Conservation (phyloP, 2,797 vertebrate genomes). For the Platyrinchus mystaceus region DNA sequence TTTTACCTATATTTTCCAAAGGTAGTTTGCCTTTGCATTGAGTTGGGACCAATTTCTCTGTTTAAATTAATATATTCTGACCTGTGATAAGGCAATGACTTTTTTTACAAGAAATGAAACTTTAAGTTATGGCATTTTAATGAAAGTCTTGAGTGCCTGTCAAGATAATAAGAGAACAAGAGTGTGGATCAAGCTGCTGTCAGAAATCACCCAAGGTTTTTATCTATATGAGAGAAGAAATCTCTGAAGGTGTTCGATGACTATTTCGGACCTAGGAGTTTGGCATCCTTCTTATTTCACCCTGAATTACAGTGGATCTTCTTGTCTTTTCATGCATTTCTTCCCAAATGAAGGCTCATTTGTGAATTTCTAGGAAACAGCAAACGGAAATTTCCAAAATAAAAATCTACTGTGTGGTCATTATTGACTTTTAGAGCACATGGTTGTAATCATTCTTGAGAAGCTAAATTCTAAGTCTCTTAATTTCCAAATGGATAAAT, state of each 20-base stretch:
- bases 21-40: not conserved
- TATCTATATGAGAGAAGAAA: not conserved
- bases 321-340: not conserved
- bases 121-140: conserved; percentile 1
- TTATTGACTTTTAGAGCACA: not conserved
- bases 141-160: not conserved
- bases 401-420: not conserved
- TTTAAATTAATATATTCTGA: conserved; percentile 12
- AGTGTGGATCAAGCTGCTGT: not conserved
- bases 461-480: not conserved
- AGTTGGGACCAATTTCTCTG: not conserved
- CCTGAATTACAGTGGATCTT: not conserved
- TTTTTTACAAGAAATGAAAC: not conserved
- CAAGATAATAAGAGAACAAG: not conserved
- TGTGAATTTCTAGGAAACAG: not conserved
- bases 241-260: not conserved
- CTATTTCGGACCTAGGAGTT: not conserved
- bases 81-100: not conserved
- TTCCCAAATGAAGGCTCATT: not conserved
- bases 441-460: not conserved
- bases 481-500: not conserved
- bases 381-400: not conserved
- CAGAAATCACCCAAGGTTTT: not conserved
- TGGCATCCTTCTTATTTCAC: not conserved
- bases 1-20: not conserved